These are phyloP conservation scores for Gymnarchus niloticus DNA, from an alignment of 2,113 vertebrate genomes.

Conservation along the genomic window DNA sequence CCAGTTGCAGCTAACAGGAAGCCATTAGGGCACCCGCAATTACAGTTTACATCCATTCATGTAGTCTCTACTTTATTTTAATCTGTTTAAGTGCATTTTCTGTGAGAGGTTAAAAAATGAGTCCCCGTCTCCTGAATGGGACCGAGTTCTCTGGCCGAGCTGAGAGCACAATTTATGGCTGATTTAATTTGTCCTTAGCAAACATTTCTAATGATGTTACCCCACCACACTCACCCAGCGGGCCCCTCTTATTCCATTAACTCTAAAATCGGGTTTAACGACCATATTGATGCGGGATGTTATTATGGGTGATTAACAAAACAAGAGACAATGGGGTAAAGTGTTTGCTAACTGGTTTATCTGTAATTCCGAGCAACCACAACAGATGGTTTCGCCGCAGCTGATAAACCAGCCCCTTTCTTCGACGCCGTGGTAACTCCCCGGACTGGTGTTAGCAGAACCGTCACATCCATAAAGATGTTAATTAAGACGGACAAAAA, in stretches of 20 bases:
- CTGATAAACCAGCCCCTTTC: constrained; percentile 83
- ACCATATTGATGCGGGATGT: constrained; percentile 97
- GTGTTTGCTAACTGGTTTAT: constrained; percentile 99
- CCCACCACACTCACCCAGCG: constrained; percentile 87
- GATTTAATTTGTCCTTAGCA: constrained; percentile 99
- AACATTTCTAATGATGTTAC: constrained; percentile 99
- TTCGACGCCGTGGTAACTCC: constrained; percentile 63
- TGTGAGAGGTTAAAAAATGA: constrained; percentile 91
- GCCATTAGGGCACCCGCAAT: constrained; percentile 81
- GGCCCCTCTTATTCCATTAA: constrained; percentile 97
- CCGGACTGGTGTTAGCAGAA: constrained; percentile 69
- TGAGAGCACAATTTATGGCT: constrained; percentile 97
- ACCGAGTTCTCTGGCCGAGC: constrained; percentile 94
- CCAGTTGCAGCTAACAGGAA: constrained; percentile 84
- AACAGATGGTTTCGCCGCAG: constrained; percentile 93
- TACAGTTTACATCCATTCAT: constrained; percentile 86
- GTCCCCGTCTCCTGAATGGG: constrained; percentile 87
- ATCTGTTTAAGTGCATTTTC: constrained; percentile 94
- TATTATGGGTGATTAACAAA: constrained; percentile 99
- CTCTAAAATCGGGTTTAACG: constrained; percentile 98
- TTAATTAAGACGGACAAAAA: background rate
- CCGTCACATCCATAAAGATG: constrained; percentile 43
- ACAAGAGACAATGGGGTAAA: constrained; percentile 99
- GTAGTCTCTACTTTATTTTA: constrained; percentile 89
- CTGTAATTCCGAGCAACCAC: constrained; percentile 93